phyloP scores from a whole-genome alignment of 2,888 invertebrate species.

The Bugulina stolonifera region DNA sequence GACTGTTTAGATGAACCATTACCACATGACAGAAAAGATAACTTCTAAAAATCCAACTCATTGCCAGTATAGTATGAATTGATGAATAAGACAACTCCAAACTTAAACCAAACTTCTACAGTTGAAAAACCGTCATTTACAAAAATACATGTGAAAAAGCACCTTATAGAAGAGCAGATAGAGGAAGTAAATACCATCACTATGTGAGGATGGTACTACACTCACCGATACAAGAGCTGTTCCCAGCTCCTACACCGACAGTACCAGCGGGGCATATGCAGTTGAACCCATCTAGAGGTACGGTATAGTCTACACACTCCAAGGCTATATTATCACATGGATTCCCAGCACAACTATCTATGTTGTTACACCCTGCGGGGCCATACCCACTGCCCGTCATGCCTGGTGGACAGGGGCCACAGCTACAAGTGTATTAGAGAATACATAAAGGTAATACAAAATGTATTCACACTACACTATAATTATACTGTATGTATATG shows the following conservation, averaged over 20 bases:
- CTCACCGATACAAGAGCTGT: background rate
- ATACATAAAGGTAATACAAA: too few species aligned
- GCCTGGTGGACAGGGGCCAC: background rate
- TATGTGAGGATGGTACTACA: background rate
- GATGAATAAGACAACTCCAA: background rate
- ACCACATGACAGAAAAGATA: too few species aligned
- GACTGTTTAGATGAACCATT: too few species aligned
- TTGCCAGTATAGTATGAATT: too few species aligned
- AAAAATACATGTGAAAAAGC: too few species aligned
- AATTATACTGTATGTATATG: too few species aligned
- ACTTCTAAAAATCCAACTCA: too few species aligned
- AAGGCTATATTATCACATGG: conserved; percentile 1
- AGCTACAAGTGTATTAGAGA: too few species aligned
- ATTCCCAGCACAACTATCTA: conserved; percentile 3
- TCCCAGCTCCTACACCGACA: conserved; percentile 3
- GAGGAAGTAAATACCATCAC: background rate
- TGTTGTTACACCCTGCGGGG: background rate
- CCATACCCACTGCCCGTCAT: conserved; percentile 8
- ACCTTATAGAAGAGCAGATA: too few species aligned
- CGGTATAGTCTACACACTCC: background rate
- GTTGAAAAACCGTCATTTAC: too few species aligned
- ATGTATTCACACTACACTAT: too few species aligned
- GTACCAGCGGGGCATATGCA: background rate
- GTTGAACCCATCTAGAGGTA: background rate
- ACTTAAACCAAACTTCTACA: too few species aligned